Evolutionary conservation across 2,797 vertebrate species (phyloP).

Genomic region (Catamblyrhynchus diadema): DNA sequence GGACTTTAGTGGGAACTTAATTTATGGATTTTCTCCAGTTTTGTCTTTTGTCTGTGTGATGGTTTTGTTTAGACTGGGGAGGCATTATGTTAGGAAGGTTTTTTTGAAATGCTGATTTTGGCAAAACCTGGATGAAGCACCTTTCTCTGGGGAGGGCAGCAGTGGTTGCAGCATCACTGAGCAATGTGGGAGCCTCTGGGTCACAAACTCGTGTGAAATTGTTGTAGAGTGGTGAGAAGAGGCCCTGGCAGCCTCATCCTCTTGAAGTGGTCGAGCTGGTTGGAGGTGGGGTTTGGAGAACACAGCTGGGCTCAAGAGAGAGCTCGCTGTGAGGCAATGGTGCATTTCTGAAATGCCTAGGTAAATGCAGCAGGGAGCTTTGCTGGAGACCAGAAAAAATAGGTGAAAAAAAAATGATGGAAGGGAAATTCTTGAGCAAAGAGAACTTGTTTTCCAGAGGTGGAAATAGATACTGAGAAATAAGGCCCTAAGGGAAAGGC

Average conservation of each 20-base stretch:
- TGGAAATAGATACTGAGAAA: constrained; percentile 5
- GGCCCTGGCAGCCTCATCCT: background rate
- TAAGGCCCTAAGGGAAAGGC: background rate
- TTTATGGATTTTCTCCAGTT: constrained; percentile 39
- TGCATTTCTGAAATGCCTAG: background rate
- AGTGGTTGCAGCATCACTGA: background rate
- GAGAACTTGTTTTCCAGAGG: background rate
- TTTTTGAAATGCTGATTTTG: background rate
- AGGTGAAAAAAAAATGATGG: background rate
- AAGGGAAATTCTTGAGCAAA: background rate
- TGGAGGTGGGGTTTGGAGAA: background rate
- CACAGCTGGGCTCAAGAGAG: background rate
- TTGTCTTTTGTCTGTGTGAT: background rate
- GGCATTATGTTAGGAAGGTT: background rate
- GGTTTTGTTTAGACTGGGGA: background rate
- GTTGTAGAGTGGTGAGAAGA: background rate
- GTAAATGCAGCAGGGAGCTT: background rate
- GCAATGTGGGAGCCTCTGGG: background rate
- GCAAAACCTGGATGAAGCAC: background rate
- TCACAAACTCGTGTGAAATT: background rate
- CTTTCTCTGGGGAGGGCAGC: background rate
- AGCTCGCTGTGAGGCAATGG: background rate
- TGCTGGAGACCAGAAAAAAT: background rate
- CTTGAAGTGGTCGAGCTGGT: background rate
- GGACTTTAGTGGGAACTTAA: constrained; percentile 51